These are phyloP conservation scores for Phaethon lepturus DNA, from an alignment of 2,113 vertebrate genomes.

Conservation along the genomic window DNA sequence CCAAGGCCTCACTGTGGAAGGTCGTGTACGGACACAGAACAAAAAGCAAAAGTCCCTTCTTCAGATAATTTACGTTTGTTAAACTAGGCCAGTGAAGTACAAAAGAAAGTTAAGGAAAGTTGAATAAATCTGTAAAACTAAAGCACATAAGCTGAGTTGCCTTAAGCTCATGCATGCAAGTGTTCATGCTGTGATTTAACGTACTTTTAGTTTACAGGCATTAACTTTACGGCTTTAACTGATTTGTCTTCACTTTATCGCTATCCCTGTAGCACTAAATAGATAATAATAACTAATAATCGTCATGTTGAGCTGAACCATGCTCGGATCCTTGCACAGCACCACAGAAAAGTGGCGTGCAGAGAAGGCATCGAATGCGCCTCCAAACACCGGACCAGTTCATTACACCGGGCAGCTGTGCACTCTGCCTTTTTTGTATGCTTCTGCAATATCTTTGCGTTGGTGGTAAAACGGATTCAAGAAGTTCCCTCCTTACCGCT, in stretches of 20 bases:
- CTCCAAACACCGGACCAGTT: not conserved
- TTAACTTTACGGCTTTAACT: not conserved
- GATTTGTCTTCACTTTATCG: not conserved
- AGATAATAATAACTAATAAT: not conserved
- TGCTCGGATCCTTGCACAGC: not conserved
- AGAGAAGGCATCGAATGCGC: fast-evolving
- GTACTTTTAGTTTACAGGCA: not conserved
- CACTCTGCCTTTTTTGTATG: not conserved
- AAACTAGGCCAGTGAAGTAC: not conserved
- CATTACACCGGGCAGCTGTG: not conserved
- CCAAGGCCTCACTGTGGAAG: not conserved
- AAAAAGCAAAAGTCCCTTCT: not conserved
- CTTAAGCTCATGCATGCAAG: not conserved
- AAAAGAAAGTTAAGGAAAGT: not conserved
- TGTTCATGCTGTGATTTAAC: not conserved
- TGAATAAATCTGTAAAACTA: not conserved
- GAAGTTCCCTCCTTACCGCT: not conserved
- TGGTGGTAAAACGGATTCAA: not conserved
- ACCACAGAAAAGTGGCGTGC: not conserved
- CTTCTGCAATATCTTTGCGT: not conserved
- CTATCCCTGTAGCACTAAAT: not conserved
- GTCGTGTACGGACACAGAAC: not conserved
- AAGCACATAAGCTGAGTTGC: not conserved
- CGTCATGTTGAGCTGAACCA: not conserved
- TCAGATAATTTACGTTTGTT: not conserved